Evolutionary conservation across 2,888 invertebrate genomes (phyloP).

Genomic region (Ormyrus rosae): DNA sequence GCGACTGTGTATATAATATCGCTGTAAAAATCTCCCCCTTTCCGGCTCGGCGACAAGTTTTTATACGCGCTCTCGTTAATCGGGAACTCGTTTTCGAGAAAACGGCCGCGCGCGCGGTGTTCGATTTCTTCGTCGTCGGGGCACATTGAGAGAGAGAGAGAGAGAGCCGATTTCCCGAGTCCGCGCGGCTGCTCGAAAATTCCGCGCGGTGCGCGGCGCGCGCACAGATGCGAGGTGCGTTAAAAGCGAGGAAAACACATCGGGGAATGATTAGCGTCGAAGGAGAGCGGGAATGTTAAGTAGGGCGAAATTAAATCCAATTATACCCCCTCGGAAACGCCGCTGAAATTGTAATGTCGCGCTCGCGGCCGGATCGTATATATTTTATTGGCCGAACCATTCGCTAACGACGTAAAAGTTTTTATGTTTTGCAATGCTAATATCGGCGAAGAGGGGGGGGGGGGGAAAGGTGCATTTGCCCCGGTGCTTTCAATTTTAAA

Average conservation of each 20-base stretch:
- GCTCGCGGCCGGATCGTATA: neutral
- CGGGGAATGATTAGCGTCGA: neutral
- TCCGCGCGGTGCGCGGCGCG: neutral
- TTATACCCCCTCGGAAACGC: neutral
- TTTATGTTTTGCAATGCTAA: conserved; percentile 35
- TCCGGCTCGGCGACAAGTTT: no score
- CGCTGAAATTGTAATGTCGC: neutral
- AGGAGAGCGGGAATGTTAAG: conserved; percentile 20
- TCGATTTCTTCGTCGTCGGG: neutral
- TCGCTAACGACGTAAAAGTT: conserved; percentile 15
- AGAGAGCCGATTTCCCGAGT: neutral
- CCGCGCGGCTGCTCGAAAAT: neutral
- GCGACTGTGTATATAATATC: no score
- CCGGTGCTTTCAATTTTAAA: conserved; percentile 19
- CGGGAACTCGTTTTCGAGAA: no score
- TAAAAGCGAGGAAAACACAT: neutral
- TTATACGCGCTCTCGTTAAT: no score
- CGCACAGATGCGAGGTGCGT: neutral
- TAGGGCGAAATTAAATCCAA: conserved; percentile 21
- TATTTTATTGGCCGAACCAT: conserved; percentile 24
- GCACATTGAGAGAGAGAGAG: neutral
- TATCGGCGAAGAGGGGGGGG: neutral
- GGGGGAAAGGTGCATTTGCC: neutral
- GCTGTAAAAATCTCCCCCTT: no score
- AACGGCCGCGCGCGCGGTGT: no score